Evolutionary conservation across 2,888 invertebrate genomes (phyloP), one percentile per base, ranked within the genome.

Genomic region (Rutpela maculata): DNA sequence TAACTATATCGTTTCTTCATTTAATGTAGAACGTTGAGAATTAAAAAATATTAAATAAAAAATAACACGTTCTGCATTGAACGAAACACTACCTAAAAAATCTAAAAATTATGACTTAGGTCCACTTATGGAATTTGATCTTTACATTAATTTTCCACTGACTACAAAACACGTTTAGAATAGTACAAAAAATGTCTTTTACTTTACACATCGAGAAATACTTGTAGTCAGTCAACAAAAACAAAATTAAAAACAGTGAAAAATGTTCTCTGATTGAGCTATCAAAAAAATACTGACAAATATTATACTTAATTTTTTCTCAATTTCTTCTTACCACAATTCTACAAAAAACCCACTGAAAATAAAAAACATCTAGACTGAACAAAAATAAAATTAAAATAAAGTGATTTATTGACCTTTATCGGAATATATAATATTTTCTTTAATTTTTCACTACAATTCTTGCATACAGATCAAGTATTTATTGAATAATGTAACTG

Each of bases 101-200:
- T 79, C 81, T 84, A 82, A 76, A 74, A 79, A 82, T 80, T 79
- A 82, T 84, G 84, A 84, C 84, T 85, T 85, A 85, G 85, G 85
- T 84, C 84, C 85, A 84, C 84, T 81, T 84, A 77, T 79, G 80
- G 80, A 82, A 84, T 83, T 83, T 84, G 84, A 83, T 84, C 81
- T 80, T 80, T 69, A 77, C 78, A 77, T 76, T 69, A 22, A 78
- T 43, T 74, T 76, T 72, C 22, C 35, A 63, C 73, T 74, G 79
- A 79, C 78, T 78, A 78, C 78, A 74, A 75, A 75, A 65, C 60
- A 63, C 75, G 67, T 38, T 65, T 69, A 77, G 56, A 75, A 56
- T 73, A 17, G 59, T 73, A 78, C 70, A 76, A 73, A 77, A 50
- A 76, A 60, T 81, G 81, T 81, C 81, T 81, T 81, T 81, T 80